Evolutionary conservation across 2,797 vertebrate genomes (phyloP).

Genomic region (Glossophaga mutica): DNA sequence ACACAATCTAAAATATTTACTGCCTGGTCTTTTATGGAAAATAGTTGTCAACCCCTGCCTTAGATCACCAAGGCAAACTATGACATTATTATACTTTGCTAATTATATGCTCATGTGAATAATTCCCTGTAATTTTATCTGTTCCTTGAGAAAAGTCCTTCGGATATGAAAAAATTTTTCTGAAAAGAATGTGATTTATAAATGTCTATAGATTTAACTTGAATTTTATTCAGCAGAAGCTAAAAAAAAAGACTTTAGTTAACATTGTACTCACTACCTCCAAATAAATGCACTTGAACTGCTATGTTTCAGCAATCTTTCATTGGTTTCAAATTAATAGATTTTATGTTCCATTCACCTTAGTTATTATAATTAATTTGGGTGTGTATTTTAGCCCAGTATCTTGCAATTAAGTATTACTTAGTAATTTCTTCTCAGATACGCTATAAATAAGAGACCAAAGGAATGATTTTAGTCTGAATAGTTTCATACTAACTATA

Average conservation of each 20-base stretch:
- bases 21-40: background rate
- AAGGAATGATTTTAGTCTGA: background rate
- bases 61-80: background rate
- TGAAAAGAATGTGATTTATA: background rate
- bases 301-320: background rate
- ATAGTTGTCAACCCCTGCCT: background rate
- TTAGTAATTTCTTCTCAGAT: constrained; percentile 20
- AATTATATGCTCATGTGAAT: background rate
- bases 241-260: background rate
- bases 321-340: constrained; percentile 26
- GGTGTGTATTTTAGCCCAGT: background rate
- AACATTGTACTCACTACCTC: background rate
- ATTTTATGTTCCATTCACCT: background rate
- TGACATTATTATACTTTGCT: background rate
- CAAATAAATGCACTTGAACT: background rate
- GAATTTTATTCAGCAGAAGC: background rate
- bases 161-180: background rate
- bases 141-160: background rate
- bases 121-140: background rate
- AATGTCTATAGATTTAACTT: background rate
- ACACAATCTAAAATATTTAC: background rate
- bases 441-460: background rate
- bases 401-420: background rate
- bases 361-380: constrained; percentile 53
- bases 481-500: background rate